Conservation (phyloP, 2,888 invertebrate species). For the Dendrolimus houi region DNA sequence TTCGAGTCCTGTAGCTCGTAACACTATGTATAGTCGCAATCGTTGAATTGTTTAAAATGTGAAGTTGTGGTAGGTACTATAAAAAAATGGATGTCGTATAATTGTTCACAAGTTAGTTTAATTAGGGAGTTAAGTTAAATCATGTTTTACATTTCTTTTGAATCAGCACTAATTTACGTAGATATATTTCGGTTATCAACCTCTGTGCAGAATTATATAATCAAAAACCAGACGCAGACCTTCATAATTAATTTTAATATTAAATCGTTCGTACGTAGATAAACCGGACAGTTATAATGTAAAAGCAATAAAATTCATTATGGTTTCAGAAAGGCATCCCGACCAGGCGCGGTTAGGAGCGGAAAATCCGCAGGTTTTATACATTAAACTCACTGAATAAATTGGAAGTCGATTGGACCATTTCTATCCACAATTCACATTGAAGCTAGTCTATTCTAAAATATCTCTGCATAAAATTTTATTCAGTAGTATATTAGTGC, state of each 20-base stretch:
- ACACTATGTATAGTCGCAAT: too few relatives aligned
- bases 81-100: too few relatives aligned
- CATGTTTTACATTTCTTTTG: too few relatives aligned
- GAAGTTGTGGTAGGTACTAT: too few relatives aligned
- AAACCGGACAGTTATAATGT: constrained; percentile 31
- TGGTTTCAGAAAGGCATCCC: constrained; percentile 39
- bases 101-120: too few relatives aligned
- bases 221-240: constrained; percentile 1
- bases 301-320: constrained; percentile 58
- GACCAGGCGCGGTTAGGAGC: constrained; percentile 33
- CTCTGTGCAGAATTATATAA: background rate
- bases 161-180: too few relatives aligned
- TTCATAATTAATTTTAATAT: constrained; percentile 21
- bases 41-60: too few relatives aligned
- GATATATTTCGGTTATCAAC: too few relatives aligned
- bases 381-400: constrained; percentile 56
- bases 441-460: constrained; percentile 34
- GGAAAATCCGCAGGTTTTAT: constrained; percentile 47
- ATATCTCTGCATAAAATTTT: constrained; percentile 36
- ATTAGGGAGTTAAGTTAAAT: too few relatives aligned
- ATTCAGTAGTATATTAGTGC: constrained; percentile 21
- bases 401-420: constrained; percentile 56
- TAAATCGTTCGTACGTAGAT: constrained; percentile 36
- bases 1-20: too few relatives aligned
- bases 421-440: constrained; percentile 37